These are phyloP conservation scores for Scaptomyza hsui DNA, from an alignment of 1,140 invertebrate species.

Conservation along the genomic window DNA sequence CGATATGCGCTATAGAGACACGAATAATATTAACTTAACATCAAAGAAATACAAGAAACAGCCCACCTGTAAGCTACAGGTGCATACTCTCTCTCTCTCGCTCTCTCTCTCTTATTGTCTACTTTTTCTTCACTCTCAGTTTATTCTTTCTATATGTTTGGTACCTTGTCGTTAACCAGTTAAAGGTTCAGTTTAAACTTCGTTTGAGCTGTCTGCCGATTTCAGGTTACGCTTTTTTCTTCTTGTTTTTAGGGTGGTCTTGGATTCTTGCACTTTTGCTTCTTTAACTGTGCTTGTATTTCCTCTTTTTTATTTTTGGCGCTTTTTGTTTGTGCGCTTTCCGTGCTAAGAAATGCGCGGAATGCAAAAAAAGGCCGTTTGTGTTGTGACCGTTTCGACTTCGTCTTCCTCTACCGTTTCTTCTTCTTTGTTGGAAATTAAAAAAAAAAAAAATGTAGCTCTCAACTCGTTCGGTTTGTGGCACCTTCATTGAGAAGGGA, in stretches of 20 bases:
- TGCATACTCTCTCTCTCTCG: not conserved
- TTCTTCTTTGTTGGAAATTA: constrained; percentile 40
- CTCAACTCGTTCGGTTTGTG: constrained; percentile 15
- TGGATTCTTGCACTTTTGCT: constrained; percentile 8
- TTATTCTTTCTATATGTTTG: not conserved
- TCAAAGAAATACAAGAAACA: constrained; percentile 7
- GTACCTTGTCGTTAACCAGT: not conserved
- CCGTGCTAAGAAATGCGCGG: constrained; percentile 53
- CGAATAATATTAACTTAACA: not conserved
- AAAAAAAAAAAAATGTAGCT: too few species aligned
- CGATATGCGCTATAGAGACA: too few species aligned
- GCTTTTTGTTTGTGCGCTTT: constrained; percentile 28
- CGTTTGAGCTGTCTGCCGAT: constrained; percentile 7
- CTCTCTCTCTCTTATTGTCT: not conserved
- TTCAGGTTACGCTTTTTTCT: not conserved
- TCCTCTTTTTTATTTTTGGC: constrained; percentile 9
- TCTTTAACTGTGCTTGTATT: not conserved
- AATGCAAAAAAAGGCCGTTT: constrained; percentile 75
- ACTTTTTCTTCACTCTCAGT: not conserved
- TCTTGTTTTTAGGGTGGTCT: constrained; percentile 2
- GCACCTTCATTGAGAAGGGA: not conserved
- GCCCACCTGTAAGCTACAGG: constrained; percentile 28
- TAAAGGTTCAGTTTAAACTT: constrained; percentile 5
- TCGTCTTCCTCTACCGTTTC: constrained; percentile 10
- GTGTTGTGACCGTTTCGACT: constrained; percentile 7